Evolutionary conservation across 2,797 vertebrate genomes (phyloP).

Genomic region (Sebastes diploproa): DNA sequence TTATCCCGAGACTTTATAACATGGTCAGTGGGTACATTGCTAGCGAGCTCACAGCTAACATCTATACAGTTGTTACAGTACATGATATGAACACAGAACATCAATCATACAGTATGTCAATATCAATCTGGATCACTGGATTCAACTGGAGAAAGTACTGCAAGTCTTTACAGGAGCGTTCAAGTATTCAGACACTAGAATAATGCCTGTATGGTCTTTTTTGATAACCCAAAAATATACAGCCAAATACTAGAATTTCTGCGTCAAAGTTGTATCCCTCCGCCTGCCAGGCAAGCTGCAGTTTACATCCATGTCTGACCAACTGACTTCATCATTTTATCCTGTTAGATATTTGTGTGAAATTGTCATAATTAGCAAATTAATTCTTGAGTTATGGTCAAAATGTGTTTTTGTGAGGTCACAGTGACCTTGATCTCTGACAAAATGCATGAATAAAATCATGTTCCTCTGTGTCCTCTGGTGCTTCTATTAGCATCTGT

Average conservation of each 20-base stretch:
- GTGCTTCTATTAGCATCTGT: accelerated
- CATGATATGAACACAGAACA: not conserved
- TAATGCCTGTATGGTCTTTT: not conserved
- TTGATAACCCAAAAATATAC: not conserved
- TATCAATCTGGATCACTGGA: not conserved
- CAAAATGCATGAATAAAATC: too few relatives aligned
- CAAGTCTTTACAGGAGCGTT: not conserved
- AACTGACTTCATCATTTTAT: too few relatives aligned
- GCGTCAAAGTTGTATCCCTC: too few relatives aligned
- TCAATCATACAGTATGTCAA: too few relatives aligned
- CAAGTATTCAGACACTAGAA: not conserved
- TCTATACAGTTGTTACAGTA: not conserved
- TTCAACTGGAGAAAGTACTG: not conserved
- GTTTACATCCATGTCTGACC: too few relatives aligned
- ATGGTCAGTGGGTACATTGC: not conserved
- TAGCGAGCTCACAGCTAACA: not conserved
- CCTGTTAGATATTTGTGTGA: too few relatives aligned
- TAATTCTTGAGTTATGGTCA: too few relatives aligned
- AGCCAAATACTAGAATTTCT: accelerated
- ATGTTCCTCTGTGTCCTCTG: too few relatives aligned
- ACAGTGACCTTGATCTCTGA: too few relatives aligned
- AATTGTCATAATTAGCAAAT: too few relatives aligned
- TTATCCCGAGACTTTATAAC: not conserved
- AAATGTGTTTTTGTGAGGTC: too few relatives aligned
- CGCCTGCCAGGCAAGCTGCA: too few relatives aligned